phyloP scores from a whole-genome alignment of 2,797 vertebrate species.

The Botia kubotai region DNA sequence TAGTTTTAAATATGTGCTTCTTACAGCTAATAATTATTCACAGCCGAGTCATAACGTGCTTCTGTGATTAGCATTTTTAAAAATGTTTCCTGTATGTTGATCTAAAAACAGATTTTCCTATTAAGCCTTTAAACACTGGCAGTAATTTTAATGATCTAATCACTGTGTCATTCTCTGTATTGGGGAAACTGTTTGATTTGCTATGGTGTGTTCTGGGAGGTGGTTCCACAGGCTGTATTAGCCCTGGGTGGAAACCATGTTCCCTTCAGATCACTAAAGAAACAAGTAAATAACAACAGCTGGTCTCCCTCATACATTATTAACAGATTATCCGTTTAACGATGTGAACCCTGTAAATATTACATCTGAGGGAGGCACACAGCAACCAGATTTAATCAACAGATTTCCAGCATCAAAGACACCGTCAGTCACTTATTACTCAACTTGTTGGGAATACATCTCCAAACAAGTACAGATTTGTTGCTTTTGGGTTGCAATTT shows the following conservation, averaged over 20 bases:
- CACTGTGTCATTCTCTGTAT: conserved; percentile 37
- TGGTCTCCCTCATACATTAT: conserved; percentile 82
- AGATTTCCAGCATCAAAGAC: conserved; percentile 70
- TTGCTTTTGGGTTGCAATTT: conserved; percentile 21
- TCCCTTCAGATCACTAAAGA: conserved; percentile 57
- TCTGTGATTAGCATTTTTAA: neutral
- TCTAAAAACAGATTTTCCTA: neutral
- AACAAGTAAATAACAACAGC: conserved; percentile 80
- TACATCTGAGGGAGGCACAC: conserved; percentile 75
- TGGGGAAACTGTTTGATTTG: conserved; percentile 37
- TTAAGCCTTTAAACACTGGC: conserved; percentile 10
- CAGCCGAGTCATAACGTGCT: conserved; percentile 10
- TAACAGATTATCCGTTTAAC: conserved; percentile 75
- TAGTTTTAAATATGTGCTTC: neutral
- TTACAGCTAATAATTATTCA: conserved; percentile 19
- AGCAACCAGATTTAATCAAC: conserved; percentile 74
- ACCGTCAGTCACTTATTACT: conserved; percentile 56
- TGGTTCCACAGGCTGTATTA: conserved; percentile 51
- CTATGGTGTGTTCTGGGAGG: conserved; percentile 43
- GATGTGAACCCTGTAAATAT: conserved; percentile 79
- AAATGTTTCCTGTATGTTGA: conserved; percentile 12
- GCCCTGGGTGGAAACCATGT: conserved; percentile 56
- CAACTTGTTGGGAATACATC: conserved; percentile 31
- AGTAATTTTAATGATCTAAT: conserved; percentile 34
- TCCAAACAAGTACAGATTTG: neutral